phyloP scores from a whole-genome alignment of 2,888 invertebrate genomes.

The Augochlorella aurata region DNA sequence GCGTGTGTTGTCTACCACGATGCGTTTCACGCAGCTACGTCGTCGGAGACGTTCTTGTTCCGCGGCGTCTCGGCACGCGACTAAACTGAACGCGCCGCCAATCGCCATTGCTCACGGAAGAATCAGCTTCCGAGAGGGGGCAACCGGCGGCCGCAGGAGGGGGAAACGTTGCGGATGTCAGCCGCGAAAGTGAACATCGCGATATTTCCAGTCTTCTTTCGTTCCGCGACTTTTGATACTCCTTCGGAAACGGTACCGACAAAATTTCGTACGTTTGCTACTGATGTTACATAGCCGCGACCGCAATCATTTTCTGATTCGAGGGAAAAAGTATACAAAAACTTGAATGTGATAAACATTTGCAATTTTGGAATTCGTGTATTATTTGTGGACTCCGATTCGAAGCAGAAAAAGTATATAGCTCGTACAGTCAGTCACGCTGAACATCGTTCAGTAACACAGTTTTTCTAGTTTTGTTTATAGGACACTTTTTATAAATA shows the following conservation, averaged over 20 bases:
- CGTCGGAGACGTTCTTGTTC: slow-evolving; percentile 70
- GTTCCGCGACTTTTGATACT: background rate
- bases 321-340: too few relatives aligned
- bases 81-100: slow-evolving; percentile 71
- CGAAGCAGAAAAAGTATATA: too few relatives aligned
- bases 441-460: too few relatives aligned
- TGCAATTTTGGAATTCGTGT: too few relatives aligned
- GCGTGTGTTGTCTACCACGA: background rate
- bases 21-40: slow-evolving; percentile 24
- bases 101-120: slow-evolving; percentile 80
- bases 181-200: slow-evolving; percentile 41
- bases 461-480: too few relatives aligned
- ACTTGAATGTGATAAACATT: too few relatives aligned
- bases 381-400: too few relatives aligned
- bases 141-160: slow-evolving; percentile 58
- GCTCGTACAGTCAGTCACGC: too few relatives aligned
- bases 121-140: slow-evolving; percentile 84
- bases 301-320: too few relatives aligned
- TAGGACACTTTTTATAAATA: too few relatives aligned
- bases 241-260: background rate
- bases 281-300: too few relatives aligned
- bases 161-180: slow-evolving; percentile 13
- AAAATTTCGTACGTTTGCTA: too few relatives aligned
- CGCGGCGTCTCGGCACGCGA: slow-evolving; percentile 83
- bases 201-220: background rate